Evolutionary conservation across 1,140 invertebrate genomes (phyloP), one percentile per base, ranked within the genome.

Genomic region (Eubasilissa regina): DNA sequence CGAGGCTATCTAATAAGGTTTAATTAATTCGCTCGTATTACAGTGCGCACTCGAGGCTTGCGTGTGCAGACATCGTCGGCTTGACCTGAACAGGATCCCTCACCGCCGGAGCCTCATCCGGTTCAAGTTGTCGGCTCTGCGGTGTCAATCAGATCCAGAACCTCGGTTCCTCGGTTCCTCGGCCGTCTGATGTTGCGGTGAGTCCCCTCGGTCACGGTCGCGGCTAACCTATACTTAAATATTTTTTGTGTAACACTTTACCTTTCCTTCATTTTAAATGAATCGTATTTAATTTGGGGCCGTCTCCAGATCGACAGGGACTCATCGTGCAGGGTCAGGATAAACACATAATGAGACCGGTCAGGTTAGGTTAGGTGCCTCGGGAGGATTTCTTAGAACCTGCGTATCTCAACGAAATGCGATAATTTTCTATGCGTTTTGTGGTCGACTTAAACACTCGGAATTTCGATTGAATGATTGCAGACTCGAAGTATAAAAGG

Each of bases 291-390:
- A 51, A 73, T 51, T 73, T 17, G 10, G 17, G 55, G 25, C 17
- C n/a, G 53, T 45, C 19, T 35, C 21, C 43, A 45, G 51, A 45
- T 19, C 62, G 55, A 64, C 35, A 15, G 62, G 13, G 62, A 11
- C 53, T 56, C 7, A 15, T n/a, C 7, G 7, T 56, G n/a, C n/a
- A 17, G 53, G 25, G 60, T 64, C 43, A 4, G 13, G 21, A 45
- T 64, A 64, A 45, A 45, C 60, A 44, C n/a, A 35, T 56, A 64
- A 44, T 64, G 44, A 45, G n/a, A n/a, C n/a, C n/a, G n/a, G n/a
- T n/a, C n/a, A n/a, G 62, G 21, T 11, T 64, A 15, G 35, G 62
- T 15, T 56, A 3, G 51, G 4, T 17, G n/a, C 17, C 53, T 56
- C 17, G 17, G 53, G 53, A 13, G n/a, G 53, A 55, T 55, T 56